A percentile compares a stretch with the other conserved stretches of the same genome.
Evolutionary conservation across 2,888 invertebrate genomes (phyloP).

Genomic region (Xiphydria camelus): DNA sequence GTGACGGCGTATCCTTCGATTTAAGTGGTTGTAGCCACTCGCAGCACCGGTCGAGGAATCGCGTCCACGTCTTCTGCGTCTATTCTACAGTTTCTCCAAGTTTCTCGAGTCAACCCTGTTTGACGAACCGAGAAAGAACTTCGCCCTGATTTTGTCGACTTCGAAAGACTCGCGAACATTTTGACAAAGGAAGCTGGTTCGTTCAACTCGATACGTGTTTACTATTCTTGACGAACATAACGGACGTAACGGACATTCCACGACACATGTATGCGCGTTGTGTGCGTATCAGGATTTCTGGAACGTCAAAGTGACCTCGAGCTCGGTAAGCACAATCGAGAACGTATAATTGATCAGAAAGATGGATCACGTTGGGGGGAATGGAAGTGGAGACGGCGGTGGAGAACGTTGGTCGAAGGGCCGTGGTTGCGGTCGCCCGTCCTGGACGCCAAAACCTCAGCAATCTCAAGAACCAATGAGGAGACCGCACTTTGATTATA

Average conservation of each 20-base stretch:
- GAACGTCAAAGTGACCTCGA: too few species aligned
- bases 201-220: slow-evolving; percentile 1
- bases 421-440: slow-evolving; percentile 34
- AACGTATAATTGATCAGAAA: slow-evolving; percentile 10
- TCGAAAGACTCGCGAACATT: too few species aligned
- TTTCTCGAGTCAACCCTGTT: too few species aligned
- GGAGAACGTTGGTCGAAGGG: slow-evolving; percentile 18
- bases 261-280: not conserved
- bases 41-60: too few species aligned
- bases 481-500: slow-evolving; percentile 38
- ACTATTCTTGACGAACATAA: not conserved
- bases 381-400: slow-evolving; percentile 33
- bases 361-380: slow-evolving; percentile 42
- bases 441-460: slow-evolving; percentile 23
- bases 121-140: too few species aligned
- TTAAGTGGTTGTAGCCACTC: too few species aligned
- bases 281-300: not conserved
- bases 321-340: not conserved
- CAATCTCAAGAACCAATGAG: slow-evolving; percentile 27
- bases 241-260: not conserved
- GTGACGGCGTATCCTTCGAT: too few species aligned
- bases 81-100: too few species aligned
- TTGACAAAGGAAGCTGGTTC: too few species aligned
- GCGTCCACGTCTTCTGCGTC: too few species aligned
- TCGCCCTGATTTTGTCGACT: too few species aligned